Base-by-base conservation (phyloP, 2,888 invertebrate species). In the Monopis laevigella region DNA sequence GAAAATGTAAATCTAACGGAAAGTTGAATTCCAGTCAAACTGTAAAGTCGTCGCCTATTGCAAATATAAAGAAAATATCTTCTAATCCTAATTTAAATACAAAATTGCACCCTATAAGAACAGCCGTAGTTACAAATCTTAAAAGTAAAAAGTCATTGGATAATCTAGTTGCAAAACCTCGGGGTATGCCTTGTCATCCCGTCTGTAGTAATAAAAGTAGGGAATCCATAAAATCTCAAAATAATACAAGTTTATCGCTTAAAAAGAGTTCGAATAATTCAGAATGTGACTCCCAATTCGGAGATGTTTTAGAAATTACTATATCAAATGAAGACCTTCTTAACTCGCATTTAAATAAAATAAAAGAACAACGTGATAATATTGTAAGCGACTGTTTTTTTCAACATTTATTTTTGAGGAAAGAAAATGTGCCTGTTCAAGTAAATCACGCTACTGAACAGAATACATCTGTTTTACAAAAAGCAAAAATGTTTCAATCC, bases 401-500 rank as follows among this genome's bases (percentile, higher is more conserved):
- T 51, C 89, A 88, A 61, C 85, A 88, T 62, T 74, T 90, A 13
- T 87, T 90, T 52, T 62, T 89, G 24, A 70, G 87, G 43, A 82
- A 85, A 46, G 51, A 71, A 14, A 50, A 46, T 27, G 43, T 51
- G 10, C 56, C 62, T 21, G 51, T 52, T 10, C 47, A 62, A 2
- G n/a, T 29, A 45, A 60, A 58, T 50, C 56, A 62, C 10, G 46
- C 56, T 35, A 50, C 62, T 6, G 68, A 74, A 30, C 80, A 80
- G 46, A 82, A 73, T 47, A 83, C 86, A 1, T 83, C 86, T 40
- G 86, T 92, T 12, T 66, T 86, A 38, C 88, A 90, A 57, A 88
- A 87, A 58, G 86, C 89, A 0, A 84, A 82, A 59, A 84, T 87
- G 55, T 88, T 91, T 57, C 87, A 88, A 49, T 80, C 83, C n/a